Percentiles rank a stretch among this genome's conserved stretches.
Evolutionary conservation across 2,797 vertebrate genomes (phyloP).

Genomic region (Microhierax caerulescens): DNA sequence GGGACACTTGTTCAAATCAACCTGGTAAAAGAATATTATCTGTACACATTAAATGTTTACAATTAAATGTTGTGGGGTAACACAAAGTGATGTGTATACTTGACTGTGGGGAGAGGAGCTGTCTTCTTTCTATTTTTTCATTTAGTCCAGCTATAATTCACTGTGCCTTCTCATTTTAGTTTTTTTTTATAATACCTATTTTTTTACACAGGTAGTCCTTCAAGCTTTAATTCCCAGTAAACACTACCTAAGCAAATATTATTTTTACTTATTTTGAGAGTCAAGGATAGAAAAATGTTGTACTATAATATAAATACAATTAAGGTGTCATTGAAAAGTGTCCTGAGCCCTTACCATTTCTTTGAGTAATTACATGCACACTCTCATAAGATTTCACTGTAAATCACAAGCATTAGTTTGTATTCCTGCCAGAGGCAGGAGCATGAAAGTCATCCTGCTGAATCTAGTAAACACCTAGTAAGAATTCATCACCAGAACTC

Average conservation of each 20-base stretch:
- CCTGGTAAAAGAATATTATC: neutral
- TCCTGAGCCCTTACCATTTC: neutral
- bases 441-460: neutral
- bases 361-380: neutral
- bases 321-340: neutral
- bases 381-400: neutral
- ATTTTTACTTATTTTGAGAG: neutral
- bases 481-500: neutral
- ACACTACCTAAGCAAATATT: neutral
- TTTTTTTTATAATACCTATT: neutral
- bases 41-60: neutral
- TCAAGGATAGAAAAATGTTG: neutral
- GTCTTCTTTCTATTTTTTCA: neutral
- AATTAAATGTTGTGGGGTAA: neutral
- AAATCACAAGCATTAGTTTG: neutral
- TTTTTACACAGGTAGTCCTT: neutral
- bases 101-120: accelerated
- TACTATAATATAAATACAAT: neutral
- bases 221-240: neutral
- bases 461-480: neutral
- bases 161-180: neutral
- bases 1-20: neutral
- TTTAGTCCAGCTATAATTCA: neutral
- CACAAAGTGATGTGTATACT: neutral
- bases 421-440: neutral